A percentile compares a stretch with the other conserved stretches of the same genome.
Evolutionary conservation across 2,888 invertebrate genomes (phyloP).

Genomic region (Lithophane semibrunnea): DNA sequence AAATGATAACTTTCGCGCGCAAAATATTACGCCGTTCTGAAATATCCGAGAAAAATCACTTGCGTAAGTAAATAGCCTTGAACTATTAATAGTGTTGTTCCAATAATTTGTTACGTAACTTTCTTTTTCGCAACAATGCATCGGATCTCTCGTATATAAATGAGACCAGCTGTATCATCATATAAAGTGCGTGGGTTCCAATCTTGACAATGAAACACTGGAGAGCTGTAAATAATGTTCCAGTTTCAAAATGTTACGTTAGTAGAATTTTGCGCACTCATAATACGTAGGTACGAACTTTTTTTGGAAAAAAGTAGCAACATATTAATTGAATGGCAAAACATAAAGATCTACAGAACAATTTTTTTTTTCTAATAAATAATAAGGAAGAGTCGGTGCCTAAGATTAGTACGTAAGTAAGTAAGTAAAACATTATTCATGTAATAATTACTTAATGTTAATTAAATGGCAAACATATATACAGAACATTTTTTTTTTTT

Average conservation of each 20-base stretch:
- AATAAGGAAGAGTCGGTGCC: fast-evolving
- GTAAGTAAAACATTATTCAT: neutral
- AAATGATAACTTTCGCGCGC: neutral
- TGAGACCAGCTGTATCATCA: slow-evolving; percentile 33
- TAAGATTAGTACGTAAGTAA: neutral
- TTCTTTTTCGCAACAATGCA: slow-evolving; percentile 28
- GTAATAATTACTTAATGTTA: neutral
- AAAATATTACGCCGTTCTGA: slow-evolving; percentile 1
- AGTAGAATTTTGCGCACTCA: slow-evolving; percentile 6
- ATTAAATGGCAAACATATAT: neutral
- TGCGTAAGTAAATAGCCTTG: slow-evolving; percentile 21
- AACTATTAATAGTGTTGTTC: slow-evolving; percentile 26
- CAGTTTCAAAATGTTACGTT: slow-evolving; percentile 43
- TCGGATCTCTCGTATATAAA: slow-evolving; percentile 21
- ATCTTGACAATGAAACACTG: slow-evolving; percentile 71
- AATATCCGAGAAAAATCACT: slow-evolving; percentile 22
- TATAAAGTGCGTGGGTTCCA: slow-evolving; percentile 60
- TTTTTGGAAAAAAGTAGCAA: neutral
- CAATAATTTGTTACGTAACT: slow-evolving; percentile 35
- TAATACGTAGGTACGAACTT: neutral
- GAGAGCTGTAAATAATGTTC: slow-evolving; percentile 65
- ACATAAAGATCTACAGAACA: neutral
- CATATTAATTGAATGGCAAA: neutral
- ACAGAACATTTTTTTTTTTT: neutral
- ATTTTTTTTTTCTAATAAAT: neutral